These are phyloP conservation scores for Sebastes diploproa DNA, from an alignment of 2,797 vertebrate species.

Conservation along the genomic window DNA sequence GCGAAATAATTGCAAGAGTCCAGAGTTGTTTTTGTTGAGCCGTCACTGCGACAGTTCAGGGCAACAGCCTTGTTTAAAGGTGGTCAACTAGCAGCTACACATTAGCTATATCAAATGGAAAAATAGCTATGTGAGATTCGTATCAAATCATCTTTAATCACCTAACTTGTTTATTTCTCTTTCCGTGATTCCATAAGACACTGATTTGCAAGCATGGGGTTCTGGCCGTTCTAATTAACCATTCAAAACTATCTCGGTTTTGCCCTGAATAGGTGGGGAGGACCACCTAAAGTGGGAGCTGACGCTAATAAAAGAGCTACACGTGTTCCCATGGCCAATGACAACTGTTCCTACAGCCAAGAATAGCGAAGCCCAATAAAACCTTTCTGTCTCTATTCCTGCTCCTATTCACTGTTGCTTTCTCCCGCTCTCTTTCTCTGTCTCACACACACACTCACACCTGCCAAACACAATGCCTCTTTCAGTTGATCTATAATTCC, in stretches of 20 bases:
- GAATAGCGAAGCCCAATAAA: constrained; percentile 59
- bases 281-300: constrained; percentile 49
- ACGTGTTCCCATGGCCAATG: constrained; percentile 44
- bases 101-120: background rate
- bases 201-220: background rate
- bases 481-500: constrained; percentile 25
- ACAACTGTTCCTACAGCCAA: constrained; percentile 57
- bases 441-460: constrained; percentile 12
- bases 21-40: constrained; percentile 22
- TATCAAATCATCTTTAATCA: background rate
- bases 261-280: background rate
- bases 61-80: background rate
- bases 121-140: background rate
- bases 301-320: constrained; percentile 65
- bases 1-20: constrained; percentile 28
- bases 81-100: background rate
- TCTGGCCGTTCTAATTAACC: constrained; percentile 7
- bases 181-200: background rate
- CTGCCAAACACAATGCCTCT: constrained; percentile 31
- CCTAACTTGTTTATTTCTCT: background rate
- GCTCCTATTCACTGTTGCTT: constrained; percentile 22
- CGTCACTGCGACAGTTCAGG: constrained; percentile 3
- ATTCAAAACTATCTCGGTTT: constrained; percentile 13
- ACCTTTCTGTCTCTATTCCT: constrained; percentile 26
- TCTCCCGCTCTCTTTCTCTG: background rate